A percentile compares a stretch with the other conserved stretches of the same genome.
These are phyloP conservation scores for Labeo calbasu DNA, from an alignment of 2,797 vertebrate species.

Conservation along the genomic window DNA sequence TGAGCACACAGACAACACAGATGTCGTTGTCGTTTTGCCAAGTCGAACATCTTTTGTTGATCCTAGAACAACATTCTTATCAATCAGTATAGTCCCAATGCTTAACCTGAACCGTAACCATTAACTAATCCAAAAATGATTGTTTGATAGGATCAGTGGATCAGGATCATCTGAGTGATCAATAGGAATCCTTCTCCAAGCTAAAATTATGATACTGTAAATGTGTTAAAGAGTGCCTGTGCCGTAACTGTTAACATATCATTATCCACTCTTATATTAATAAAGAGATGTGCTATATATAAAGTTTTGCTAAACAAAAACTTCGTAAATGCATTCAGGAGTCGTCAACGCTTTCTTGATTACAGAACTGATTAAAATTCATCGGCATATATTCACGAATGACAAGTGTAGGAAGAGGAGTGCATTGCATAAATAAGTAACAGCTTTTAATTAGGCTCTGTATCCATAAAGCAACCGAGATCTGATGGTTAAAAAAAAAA, in stretches of 20 bases:
- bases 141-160: not conserved
- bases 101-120: not conserved
- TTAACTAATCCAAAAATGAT: not conserved
- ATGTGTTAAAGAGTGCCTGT: not conserved
- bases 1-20: not conserved
- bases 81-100: not conserved
- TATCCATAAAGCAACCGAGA: not conserved
- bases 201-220: not conserved
- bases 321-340: not conserved
- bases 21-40: not conserved
- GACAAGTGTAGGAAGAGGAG: slow-evolving; percentile 21
- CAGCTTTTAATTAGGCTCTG: slow-evolving; percentile 31
- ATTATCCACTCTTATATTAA: not conserved
- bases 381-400: slow-evolving; percentile 25
- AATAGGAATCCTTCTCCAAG: not conserved
- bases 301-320: slow-evolving; percentile 5
- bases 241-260: not conserved
- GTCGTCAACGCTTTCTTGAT: slow-evolving; percentile 12
- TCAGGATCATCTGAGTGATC: not conserved
- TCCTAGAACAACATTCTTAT: not conserved
- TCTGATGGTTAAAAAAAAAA: slow-evolving; percentile 18
- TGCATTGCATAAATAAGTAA: slow-evolving; percentile 31
- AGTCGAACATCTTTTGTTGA: slow-evolving; percentile 2
- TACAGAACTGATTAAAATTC: slow-evolving; percentile 41
- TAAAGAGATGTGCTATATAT: not conserved